Evolutionary conservation across 2,113 vertebrate species (phyloP).

Genomic region (Pampusana beccarii): DNA sequence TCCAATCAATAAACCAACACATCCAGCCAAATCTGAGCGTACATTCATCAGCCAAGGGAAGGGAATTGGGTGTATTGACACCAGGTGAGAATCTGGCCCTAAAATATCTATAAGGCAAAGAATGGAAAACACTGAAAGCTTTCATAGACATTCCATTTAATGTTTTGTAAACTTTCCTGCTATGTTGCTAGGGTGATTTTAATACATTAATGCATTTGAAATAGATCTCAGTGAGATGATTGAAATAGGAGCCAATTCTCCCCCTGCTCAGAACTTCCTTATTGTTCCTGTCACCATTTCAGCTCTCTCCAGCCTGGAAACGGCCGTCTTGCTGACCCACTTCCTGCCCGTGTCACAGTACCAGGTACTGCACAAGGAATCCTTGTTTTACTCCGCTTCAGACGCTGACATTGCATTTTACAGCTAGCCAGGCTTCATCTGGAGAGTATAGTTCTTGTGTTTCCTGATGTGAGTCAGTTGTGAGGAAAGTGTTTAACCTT

Average conservation of each 20-base stretch:
- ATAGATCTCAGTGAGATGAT: slow-evolving; percentile 5
- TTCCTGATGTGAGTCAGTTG: slow-evolving; percentile 69
- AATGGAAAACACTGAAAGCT: background rate
- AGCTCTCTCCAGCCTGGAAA: background rate
- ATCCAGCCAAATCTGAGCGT: background rate
- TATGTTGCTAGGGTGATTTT: slow-evolving; percentile 23
- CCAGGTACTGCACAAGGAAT: slow-evolving; percentile 31
- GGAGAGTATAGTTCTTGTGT: slow-evolving; percentile 11
- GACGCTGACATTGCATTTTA: slow-evolving; percentile 22
- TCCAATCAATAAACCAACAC: background rate
- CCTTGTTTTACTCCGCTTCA: slow-evolving; percentile 19
- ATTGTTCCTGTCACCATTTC: background rate
- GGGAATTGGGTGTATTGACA: background rate
- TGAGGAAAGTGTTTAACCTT: slow-evolving; percentile 65
- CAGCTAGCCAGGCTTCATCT: slow-evolving; percentile 43
- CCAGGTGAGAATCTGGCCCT: background rate
- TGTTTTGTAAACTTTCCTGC: slow-evolving; percentile 45
- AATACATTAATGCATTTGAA: background rate
- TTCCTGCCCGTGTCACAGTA: slow-evolving; percentile 16
- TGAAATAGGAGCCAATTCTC: slow-evolving; percentile 14
- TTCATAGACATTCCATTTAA: background rate
- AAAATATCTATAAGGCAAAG: background rate
- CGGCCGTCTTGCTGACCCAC: slow-evolving; percentile 4
- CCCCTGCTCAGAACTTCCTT: background rate
- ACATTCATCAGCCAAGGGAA: background rate